Base-by-base conservation (phyloP, 2,113 vertebrate species). In the Numida meleagris region DNA sequence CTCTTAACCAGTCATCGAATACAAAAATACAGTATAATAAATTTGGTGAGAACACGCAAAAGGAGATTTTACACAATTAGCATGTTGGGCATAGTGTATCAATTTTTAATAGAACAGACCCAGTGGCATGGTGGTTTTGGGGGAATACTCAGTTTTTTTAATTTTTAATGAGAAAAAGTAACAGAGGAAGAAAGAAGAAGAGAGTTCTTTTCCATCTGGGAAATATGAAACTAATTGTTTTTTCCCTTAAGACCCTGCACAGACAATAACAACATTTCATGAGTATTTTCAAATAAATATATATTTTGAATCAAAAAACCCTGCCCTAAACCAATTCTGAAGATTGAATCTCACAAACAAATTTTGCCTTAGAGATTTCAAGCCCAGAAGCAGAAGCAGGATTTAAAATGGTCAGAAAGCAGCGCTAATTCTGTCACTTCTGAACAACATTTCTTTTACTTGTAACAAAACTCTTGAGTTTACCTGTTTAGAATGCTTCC, bases 221-320 rank as follows among this genome's bases (percentile, higher is more conserved):
- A 83, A 94, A 86, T 86, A 90, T 9, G 14, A 82, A 93, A 72
- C 34, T 59, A 92, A 92, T 88, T 48, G 38, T 86, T 91, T 91
- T 88, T 91, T 57, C 85, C 48, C 29, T 75, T 40, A 86, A 83
- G 68, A 94, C 25, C 61, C 59, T 2, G 3, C 72, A 89, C 34
- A 89, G 58, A 66, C 43, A 93, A 85, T 88, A 88, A 70, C 17
- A 89, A 29, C 0, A 0, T 61, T 91, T 89, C 72, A 48, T 43
- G 38, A 83, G 29, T 25, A 61, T 43, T 90, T 94, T 83, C 71
- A 59, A 77, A 78, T 80, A 80, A 83, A 91, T 80, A 50, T 31
- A 88, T 23, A 61, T 48, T 66, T 29, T 67, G 65, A 89, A 67
- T 82, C 34, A 79, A 73, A 83, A 66, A 12, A 5, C 0, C 4